These are phyloP conservation scores for Heliconius hortense DNA, from an alignment of 2,888 invertebrate species.

Conservation along the genomic window DNA sequence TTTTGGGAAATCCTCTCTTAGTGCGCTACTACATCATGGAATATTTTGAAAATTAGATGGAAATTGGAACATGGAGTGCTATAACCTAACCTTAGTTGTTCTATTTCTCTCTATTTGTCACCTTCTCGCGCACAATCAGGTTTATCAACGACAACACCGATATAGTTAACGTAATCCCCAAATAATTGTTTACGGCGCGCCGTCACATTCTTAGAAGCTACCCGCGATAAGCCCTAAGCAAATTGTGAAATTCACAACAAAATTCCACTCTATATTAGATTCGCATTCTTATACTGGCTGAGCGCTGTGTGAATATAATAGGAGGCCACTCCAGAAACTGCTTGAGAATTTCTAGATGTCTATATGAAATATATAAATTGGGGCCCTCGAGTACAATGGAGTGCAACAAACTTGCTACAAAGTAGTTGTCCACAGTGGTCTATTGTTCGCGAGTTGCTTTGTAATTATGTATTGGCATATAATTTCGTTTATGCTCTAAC, in stretches of 20 bases:
- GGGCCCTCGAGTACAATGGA: slow-evolving; percentile 26
- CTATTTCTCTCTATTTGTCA: neutral
- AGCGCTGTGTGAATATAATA: slow-evolving; percentile 31
- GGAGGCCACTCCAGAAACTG: slow-evolving; percentile 24
- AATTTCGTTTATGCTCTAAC: slow-evolving; percentile 9
- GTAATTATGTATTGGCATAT: slow-evolving; percentile 23
- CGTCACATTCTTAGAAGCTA: slow-evolving; percentile 6
- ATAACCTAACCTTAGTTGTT: neutral
- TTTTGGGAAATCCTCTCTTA: neutral
- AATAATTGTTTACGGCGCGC: slow-evolving; percentile 8
- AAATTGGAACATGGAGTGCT: neutral
- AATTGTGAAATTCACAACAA: slow-evolving; percentile 20
- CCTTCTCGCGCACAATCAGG: neutral
- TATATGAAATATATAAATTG: slow-evolving; percentile 36
- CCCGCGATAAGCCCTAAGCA: slow-evolving; percentile 18
- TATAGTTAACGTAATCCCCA: neutral
- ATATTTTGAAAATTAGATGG: neutral
- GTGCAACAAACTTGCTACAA: slow-evolving; percentile 31
- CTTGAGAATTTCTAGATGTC: slow-evolving; percentile 32
- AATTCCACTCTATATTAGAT: slow-evolving; percentile 23
- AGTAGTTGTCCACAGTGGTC: slow-evolving; percentile 30
- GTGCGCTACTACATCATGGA: too few species aligned
- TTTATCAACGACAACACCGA: neutral
- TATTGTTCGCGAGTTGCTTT: slow-evolving; percentile 20
- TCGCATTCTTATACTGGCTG: slow-evolving; percentile 26